Evolutionary conservation across 1,140 invertebrate species (phyloP).

Genomic region (Brachionus rotundiformis): DNA sequence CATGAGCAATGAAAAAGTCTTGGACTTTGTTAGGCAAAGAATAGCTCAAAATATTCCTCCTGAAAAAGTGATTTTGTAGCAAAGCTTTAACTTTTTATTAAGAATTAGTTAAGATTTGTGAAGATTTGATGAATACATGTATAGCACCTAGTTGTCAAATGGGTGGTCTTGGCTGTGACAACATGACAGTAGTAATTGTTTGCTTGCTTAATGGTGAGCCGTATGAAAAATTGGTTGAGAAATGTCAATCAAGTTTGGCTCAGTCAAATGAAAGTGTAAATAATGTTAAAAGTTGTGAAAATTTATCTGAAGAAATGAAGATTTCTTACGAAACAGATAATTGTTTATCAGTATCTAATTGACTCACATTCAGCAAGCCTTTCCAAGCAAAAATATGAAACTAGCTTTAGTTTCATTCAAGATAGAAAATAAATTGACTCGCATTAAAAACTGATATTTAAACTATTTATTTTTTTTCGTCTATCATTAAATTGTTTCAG

Average conservation of each 20-base stretch:
- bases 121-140: constrained; percentile 88
- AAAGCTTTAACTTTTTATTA: not conserved
- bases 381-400: not conserved
- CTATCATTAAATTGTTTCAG: not conserved
- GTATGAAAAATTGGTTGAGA: constrained; percentile 70
- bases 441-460: not conserved
- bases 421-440: not conserved
- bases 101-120: constrained; percentile 74
- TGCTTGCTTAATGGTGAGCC: constrained; percentile 76
- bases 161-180: constrained; percentile 94
- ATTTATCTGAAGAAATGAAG: not conserved
- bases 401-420: not conserved
- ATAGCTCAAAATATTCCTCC: constrained; percentile 80
- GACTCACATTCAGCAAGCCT: not conserved
- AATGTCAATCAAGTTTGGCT: constrained; percentile 57
- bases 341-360: constrained; percentile 26
- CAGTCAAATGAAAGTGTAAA: not conserved
- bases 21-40: constrained; percentile 81
- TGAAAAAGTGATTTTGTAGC: constrained; percentile 69
- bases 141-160: constrained; percentile 91
- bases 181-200: constrained; percentile 92
- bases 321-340: constrained; percentile 12
- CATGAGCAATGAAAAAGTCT: constrained; percentile 87
- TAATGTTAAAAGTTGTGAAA: constrained; percentile 6
- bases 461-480: not conserved